Evolutionary conservation across 2,113 vertebrate species (phyloP).

Genomic region (Misgurnus anguillicaudatus): DNA sequence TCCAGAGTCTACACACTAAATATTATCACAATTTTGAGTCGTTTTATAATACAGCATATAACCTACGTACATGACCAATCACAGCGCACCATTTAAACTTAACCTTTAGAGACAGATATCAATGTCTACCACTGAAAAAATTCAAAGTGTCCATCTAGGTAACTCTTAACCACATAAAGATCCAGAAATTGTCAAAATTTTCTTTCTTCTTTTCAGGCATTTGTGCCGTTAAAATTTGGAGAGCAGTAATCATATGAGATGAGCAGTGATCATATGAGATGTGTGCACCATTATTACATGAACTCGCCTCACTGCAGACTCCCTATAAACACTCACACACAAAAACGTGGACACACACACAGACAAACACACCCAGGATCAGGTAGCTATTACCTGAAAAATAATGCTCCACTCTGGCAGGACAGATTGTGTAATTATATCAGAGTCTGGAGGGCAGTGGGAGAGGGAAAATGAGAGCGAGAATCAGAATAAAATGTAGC

Average conservation of each 20-base stretch:
- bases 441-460: constrained; percentile 36
- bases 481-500: too few relatives aligned
- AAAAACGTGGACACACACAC: not conserved
- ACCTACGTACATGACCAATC: too few relatives aligned
- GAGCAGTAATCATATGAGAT: not conserved
- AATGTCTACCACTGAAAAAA: too few relatives aligned
- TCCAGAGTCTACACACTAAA: not conserved
- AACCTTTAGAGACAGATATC: too few relatives aligned
- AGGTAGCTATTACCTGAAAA: constrained; percentile 51
- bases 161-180: too few relatives aligned
- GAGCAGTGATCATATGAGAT: not conserved
- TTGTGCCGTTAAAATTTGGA: too few relatives aligned
- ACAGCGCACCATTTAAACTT: too few relatives aligned
- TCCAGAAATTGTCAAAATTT: too few relatives aligned
- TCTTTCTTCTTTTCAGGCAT: too few relatives aligned
- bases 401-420: constrained; percentile 45
- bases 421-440: constrained; percentile 53
- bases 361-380: not conserved
- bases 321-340: constrained; percentile 2
- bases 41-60: too few relatives aligned
- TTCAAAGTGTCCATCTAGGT: too few relatives aligned
- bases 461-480: constrained; percentile 2
- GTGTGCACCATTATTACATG: not conserved
- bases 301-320: not conserved
- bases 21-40: not conserved